These are phyloP conservation scores for Gallinago nigripennis DNA, from an alignment of 2,797 vertebrate genomes.

Conservation along the genomic window DNA sequence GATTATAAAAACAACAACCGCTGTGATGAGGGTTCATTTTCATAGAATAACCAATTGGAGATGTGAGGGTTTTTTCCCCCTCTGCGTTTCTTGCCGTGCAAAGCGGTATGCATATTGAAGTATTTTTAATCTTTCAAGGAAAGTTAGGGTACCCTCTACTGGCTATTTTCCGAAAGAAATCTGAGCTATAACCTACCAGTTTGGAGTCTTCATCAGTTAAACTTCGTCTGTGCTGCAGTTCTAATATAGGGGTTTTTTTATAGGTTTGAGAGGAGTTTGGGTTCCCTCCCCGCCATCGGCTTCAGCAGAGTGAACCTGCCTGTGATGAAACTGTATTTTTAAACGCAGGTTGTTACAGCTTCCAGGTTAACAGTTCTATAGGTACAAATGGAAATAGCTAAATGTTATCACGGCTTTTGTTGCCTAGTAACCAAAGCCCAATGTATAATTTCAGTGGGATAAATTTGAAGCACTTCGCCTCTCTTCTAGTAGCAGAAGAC, in stretches of 20 bases:
- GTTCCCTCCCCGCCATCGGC: neutral
- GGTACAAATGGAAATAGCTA: neutral
- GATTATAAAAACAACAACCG: neutral
- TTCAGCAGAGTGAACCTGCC: neutral
- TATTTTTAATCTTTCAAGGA: neutral
- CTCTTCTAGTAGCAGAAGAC: neutral
- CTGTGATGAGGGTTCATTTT: neutral
- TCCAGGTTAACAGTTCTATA: neutral
- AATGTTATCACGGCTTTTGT: conserved; percentile 1
- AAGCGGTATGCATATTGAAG: neutral
- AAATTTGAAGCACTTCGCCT: neutral
- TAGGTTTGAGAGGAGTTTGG: neutral
- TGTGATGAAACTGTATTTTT: neutral
- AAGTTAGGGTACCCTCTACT: conserved; percentile 49
- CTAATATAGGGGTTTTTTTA: neutral
- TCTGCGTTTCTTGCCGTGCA: neutral
- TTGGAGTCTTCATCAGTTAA: neutral
- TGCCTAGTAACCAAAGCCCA: conserved; percentile 48
- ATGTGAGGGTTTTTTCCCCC: neutral
- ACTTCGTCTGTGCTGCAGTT: neutral
- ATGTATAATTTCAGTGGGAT: neutral
- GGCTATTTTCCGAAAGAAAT: conserved; percentile 23
- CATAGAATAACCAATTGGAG: neutral
- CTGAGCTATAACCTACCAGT: neutral
- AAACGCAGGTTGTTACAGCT: neutral